Conservation (phyloP, 2,797 vertebrate genomes). For the Zenarchopterus dispar region DNA sequence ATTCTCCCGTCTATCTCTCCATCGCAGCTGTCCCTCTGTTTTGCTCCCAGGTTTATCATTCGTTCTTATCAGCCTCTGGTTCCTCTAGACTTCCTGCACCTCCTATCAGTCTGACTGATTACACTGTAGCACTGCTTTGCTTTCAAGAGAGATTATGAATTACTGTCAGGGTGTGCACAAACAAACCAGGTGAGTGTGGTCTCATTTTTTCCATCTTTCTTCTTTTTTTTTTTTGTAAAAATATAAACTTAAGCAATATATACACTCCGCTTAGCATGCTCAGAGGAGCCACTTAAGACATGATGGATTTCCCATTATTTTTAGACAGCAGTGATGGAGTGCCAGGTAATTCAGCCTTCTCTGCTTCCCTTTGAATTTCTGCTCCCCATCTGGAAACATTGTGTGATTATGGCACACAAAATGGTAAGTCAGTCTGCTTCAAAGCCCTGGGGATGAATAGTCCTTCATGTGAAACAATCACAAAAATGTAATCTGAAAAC, state of each 20-base stretch:
- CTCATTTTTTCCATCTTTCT: constrained; percentile 5
- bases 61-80: constrained; percentile 68
- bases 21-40: constrained; percentile 67
- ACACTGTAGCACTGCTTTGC: constrained; percentile 46
- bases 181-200: constrained; percentile 44
- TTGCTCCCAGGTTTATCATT: constrained; percentile 67
- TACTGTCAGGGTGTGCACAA: constrained; percentile 40
- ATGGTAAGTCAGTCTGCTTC: constrained; percentile 31
- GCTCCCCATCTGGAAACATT: constrained; percentile 46
- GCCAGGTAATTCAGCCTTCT: constrained; percentile 51
- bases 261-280: constrained; percentile 31
- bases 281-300: constrained; percentile 57
- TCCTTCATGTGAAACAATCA: constrained; percentile 62
- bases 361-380: constrained; percentile 44
- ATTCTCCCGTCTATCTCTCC: constrained; percentile 60
- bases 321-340: constrained; percentile 64
- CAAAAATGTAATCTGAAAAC: constrained; percentile 57
- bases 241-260: not conserved
- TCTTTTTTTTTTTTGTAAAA: not conserved
- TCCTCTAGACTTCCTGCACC: constrained; percentile 68
- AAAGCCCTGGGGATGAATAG: constrained; percentile 46
- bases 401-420: constrained; percentile 26
- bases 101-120: constrained; percentile 66
- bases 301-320: constrained; percentile 75
- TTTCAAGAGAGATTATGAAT: constrained; percentile 50